These are phyloP conservation scores for Notothenia coriiceps DNA, from an alignment of 2,113 vertebrate genomes.

Conservation along the genomic window DNA sequence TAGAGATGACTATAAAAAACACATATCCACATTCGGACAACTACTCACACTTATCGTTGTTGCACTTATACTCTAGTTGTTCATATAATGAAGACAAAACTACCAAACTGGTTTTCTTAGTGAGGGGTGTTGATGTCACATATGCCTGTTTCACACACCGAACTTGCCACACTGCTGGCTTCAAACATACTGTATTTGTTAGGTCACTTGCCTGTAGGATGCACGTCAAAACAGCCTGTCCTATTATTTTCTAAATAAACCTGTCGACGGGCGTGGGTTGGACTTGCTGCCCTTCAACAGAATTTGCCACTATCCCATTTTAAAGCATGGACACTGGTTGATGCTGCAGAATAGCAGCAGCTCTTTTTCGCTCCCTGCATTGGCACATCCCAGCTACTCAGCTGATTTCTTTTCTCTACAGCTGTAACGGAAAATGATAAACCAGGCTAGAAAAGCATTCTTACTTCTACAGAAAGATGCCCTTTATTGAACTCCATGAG, in stretches of 20 bases:
- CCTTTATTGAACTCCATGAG: background rate
- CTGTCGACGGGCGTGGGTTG: slow-evolving; percentile 10
- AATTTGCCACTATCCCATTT: slow-evolving; percentile 28
- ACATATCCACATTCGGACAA: too few species aligned
- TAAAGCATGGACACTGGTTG: slow-evolving; percentile 17
- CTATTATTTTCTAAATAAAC: slow-evolving; percentile 10
- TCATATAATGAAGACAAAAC: background rate
- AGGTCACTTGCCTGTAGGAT: background rate
- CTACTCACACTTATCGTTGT: too few species aligned
- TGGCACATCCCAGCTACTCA: background rate
- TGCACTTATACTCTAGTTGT: too few species aligned
- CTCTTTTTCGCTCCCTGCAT: background rate
- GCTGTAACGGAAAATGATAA: slow-evolving; percentile 2
- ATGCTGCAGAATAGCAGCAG: slow-evolving; percentile 20
- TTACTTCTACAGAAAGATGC: background rate
- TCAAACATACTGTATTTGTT: background rate
- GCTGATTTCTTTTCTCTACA: background rate
- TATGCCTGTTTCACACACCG: background rate
- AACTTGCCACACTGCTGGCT: background rate
- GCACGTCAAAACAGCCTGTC: slow-evolving; percentile 2
- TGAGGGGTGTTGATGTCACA: background rate
- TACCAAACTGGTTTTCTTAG: background rate
- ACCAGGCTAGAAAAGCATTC: background rate
- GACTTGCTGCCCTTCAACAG: slow-evolving; percentile 30
- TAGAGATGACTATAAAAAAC: too few species aligned